These are phyloP conservation scores for Schizopygopsis pylzovi DNA, from an alignment of 2,797 vertebrate species.

Conservation along the genomic window DNA sequence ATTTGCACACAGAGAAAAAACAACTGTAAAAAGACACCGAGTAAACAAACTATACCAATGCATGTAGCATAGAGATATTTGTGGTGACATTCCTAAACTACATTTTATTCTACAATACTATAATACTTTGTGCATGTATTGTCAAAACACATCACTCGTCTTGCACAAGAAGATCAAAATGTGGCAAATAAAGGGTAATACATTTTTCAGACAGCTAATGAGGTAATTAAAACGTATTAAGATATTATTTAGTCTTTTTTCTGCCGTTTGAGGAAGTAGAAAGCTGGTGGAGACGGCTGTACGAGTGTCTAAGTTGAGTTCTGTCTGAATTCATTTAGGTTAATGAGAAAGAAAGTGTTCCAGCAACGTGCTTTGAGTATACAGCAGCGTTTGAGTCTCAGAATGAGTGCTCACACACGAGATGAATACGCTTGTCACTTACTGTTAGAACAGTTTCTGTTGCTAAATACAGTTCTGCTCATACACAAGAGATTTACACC, in stretches of 20 bases:
- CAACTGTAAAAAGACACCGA: constrained; percentile 8
- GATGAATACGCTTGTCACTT: constrained; percentile 16
- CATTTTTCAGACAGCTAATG: not conserved
- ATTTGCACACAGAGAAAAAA: not conserved
- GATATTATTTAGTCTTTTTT: not conserved
- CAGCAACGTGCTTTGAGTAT: not conserved
- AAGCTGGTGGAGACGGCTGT: not conserved
- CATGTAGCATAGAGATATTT: not conserved
- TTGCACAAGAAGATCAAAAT: not conserved
- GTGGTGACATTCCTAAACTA: not conserved
- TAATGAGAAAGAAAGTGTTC: constrained; percentile 33
- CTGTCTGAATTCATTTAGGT: constrained; percentile 27
- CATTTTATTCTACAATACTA: not conserved
- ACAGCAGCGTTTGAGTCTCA: not conserved
- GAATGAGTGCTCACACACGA: not conserved
- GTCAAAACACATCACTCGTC: constrained; percentile 5
- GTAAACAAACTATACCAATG: not conserved
- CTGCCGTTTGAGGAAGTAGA: constrained; percentile 1
- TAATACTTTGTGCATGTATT: constrained; percentile 15
- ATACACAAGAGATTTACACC: not conserved
- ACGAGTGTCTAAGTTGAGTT: not conserved
- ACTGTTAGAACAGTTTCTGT: not conserved
- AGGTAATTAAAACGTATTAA: constrained; percentile 10
- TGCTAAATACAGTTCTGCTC: constrained; percentile 14
- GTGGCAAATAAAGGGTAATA: constrained; percentile 7